Percentiles rank a stretch among this genome's conserved stretches.
These are phyloP conservation scores for Nomada fucata DNA, from an alignment of 2,888 invertebrate species.

Conservation along the genomic window DNA sequence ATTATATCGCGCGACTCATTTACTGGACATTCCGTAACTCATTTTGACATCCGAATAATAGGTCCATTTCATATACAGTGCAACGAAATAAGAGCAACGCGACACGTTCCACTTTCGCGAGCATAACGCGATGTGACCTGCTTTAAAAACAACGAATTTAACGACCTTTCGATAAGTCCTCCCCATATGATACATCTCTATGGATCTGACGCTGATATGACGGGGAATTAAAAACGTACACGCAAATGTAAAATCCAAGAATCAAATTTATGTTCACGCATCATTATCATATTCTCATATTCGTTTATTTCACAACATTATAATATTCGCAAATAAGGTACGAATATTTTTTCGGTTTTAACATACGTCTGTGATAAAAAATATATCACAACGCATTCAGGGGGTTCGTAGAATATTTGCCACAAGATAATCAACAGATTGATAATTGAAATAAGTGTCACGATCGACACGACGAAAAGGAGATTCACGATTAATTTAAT, in stretches of 20 bases:
- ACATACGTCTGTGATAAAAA: too few species aligned
- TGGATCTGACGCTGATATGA: background rate
- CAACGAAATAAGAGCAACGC: background rate
- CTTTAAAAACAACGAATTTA: background rate
- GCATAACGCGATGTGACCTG: background rate
- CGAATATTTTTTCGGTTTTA: too few species aligned
- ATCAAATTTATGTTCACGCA: too few species aligned
- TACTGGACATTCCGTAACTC: background rate
- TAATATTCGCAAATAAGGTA: too few species aligned
- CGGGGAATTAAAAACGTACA: too few species aligned
- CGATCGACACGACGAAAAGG: conserved; percentile 44
- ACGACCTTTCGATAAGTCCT: background rate
- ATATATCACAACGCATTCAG: too few species aligned
- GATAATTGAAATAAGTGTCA: conserved; percentile 63
- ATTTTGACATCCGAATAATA: background rate
- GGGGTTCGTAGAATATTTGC: background rate
- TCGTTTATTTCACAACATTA: too few species aligned
- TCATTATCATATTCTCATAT: too few species aligned
- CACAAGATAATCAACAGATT: background rate
- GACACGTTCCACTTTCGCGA: background rate
- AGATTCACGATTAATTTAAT: conserved; percentile 74
- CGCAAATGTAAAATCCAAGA: too few species aligned
- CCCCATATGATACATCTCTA: too few species aligned
- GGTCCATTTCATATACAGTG: background rate
- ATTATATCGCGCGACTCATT: conserved; percentile 14